Evolutionary conservation across 92 coral and sea anemone genomes (phyloP).

Genomic region (Porites cylindrica): DNA sequence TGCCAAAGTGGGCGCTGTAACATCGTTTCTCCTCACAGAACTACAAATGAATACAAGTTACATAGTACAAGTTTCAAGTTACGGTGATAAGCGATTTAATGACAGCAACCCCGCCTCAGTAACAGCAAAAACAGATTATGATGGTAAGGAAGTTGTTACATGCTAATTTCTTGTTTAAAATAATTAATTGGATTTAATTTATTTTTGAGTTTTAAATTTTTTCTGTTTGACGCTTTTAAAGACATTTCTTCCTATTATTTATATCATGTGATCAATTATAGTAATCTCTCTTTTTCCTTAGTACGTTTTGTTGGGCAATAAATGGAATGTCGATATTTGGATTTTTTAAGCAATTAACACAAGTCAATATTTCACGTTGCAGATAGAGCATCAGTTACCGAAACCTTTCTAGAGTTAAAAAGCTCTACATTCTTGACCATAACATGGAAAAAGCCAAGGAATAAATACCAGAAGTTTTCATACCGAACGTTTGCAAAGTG

Average conservation of each 20-base stretch:
- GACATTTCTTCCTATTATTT: too few species aligned
- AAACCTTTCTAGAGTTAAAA: constrained; percentile 19
- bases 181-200: not conserved
- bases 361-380: not conserved
- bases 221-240: too few species aligned
- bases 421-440: constrained; percentile 22
- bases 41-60: constrained; percentile 57
- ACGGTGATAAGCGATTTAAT: constrained; percentile 54
- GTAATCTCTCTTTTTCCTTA: too few species aligned
- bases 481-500: constrained; percentile 79
- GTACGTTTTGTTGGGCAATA: not conserved
- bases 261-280: too few species aligned
- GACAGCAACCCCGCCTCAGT: constrained; percentile 66
- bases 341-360: not conserved
- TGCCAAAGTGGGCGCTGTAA: constrained; percentile 54
- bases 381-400: constrained; percentile 55
- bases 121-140: constrained; percentile 65
- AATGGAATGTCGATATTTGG: too few species aligned
- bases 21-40: constrained; percentile 68
- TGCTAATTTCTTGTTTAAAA: not conserved
- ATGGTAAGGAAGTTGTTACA: constrained; percentile 55
- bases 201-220: too few species aligned
- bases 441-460: constrained; percentile 70
- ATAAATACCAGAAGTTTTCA: constrained; percentile 57
- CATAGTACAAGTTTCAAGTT: constrained; percentile 60